Percentiles rank a stretch among this genome's conserved stretches.
Evolutionary conservation across 2,797 vertebrate genomes (phyloP).

Genomic region (Silurus aristotelis): DNA sequence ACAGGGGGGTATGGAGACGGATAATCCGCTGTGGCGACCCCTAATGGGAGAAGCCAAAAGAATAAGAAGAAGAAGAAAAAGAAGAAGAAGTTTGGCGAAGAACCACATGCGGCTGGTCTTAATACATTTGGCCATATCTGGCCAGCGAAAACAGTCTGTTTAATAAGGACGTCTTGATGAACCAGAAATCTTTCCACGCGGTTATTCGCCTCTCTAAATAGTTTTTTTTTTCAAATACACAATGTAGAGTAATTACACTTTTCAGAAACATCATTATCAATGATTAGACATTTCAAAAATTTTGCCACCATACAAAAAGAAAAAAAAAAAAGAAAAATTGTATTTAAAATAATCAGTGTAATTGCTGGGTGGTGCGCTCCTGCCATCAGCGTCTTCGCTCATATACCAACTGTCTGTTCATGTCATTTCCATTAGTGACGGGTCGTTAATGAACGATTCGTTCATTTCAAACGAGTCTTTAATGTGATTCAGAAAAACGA

Average conservation of each 20-base stretch:
- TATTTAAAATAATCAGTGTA: not conserved
- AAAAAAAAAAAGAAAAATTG: not conserved
- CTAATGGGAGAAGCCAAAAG: too few species aligned
- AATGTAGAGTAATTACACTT: not conserved
- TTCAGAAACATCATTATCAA: not conserved
- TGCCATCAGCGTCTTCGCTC: not conserved
- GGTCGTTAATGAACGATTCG: too few species aligned
- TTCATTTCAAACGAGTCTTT: too few species aligned
- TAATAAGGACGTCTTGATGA: not conserved
- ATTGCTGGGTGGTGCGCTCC: not conserved
- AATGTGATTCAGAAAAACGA: too few species aligned
- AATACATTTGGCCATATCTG: too few species aligned
- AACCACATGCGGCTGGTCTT: too few species aligned
- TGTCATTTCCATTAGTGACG: too few species aligned
- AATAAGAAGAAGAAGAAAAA: too few species aligned
- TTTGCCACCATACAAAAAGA: not conserved
- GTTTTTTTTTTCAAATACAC: not conserved
- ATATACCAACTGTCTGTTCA: not conserved
- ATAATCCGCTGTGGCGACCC: too few species aligned
- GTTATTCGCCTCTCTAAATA: not conserved
- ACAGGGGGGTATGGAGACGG: too few species aligned
- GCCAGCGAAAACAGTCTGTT: not conserved
- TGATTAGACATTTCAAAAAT: not conserved
- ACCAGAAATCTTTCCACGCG: not conserved
- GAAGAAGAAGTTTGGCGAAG: too few species aligned